Conservation (phyloP, 1,140 invertebrate genomes). For the Cydia fagiglandana region DNA sequence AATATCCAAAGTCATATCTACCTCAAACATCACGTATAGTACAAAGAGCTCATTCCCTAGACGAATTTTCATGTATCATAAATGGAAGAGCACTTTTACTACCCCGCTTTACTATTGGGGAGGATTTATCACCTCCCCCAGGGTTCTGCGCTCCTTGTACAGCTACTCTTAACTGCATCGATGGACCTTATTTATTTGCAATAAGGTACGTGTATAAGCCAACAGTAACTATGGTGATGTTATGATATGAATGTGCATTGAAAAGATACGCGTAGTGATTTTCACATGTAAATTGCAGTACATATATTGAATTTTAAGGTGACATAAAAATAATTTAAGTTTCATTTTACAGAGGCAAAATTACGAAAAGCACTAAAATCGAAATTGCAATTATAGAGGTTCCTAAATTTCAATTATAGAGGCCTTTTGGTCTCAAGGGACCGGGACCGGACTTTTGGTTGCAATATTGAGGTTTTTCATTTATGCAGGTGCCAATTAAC, state of each 20-base stretch:
- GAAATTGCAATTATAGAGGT: too few relatives aligned
- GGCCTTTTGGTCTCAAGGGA: too few relatives aligned
- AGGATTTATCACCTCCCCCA: neutral
- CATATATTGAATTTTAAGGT: too few relatives aligned
- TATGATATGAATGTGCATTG: neutral
- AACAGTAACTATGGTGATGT: neutral
- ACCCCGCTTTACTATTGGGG: slow-evolving; percentile 1
- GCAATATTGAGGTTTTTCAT: too few relatives aligned
- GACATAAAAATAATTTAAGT: too few relatives aligned
- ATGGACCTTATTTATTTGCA: neutral
- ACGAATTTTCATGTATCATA: slow-evolving; percentile 11
- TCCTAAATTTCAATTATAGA: too few relatives aligned
- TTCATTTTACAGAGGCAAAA: too few relatives aligned
- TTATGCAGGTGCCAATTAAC: too few relatives aligned
- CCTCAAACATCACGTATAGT: neutral
- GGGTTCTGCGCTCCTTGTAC: neutral
- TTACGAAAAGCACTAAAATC: too few relatives aligned
- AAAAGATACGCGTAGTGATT: neutral
- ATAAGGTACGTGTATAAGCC: neutral
- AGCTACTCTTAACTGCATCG: too few relatives aligned
- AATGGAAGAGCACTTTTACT: slow-evolving; percentile 4
- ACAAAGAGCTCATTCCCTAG: neutral
- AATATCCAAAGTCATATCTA: neutral
- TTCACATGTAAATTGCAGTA: neutral
- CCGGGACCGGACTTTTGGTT: too few relatives aligned